Base-by-base conservation (phyloP, 2,113 vertebrate species). In the Tapirus terrestris region DNA sequence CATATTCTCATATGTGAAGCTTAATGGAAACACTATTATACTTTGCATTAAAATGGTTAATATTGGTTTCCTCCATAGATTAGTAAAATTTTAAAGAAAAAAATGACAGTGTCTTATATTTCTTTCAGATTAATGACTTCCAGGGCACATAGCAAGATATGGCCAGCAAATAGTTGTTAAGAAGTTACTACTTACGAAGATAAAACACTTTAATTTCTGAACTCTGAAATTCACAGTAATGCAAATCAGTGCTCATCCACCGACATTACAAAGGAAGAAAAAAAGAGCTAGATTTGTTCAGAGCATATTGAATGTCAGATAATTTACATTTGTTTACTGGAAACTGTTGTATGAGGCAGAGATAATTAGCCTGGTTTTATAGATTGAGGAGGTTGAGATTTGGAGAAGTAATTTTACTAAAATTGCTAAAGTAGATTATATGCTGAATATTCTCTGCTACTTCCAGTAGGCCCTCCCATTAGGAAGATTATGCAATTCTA, bases 71-170 rank as follows among this genome's bases (percentile, higher is more conserved):
- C 1, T 23, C 20, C n/a, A 16, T 25, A 81, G 23, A 6, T 9
- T 75, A 95, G 43, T 89, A 73, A 91, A 93, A 45, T 61, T 94
- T 88, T 91, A 67, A 88, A 53, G 39, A 83, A 96, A 88, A 88
- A 88, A 96, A 58, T n/a, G 3, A 53, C 11, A 81, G 31, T 25
- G 12, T 60, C 67, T 91, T 75, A 4, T 75, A 76, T 76, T 86
- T 94, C 67, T 94, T 86, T 77, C 43, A 36, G 29, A 56, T 81
- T 90, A 90, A 43, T 87, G 60, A 94, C 56, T 92, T 82, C 7
- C 2, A 77, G 11, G 29, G 29, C 8, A 77, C 25, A 60, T 21
- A 61, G 45, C 75, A 84, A 88, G 1, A 82, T 17, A 3, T 76
- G 25, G n/a, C 1, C 23, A 25, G 70, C 20, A 92, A 39, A 72